Evolutionary conservation across 2,797 vertebrate genomes (phyloP).

Genomic region (Rhabdomys pumilio): DNA sequence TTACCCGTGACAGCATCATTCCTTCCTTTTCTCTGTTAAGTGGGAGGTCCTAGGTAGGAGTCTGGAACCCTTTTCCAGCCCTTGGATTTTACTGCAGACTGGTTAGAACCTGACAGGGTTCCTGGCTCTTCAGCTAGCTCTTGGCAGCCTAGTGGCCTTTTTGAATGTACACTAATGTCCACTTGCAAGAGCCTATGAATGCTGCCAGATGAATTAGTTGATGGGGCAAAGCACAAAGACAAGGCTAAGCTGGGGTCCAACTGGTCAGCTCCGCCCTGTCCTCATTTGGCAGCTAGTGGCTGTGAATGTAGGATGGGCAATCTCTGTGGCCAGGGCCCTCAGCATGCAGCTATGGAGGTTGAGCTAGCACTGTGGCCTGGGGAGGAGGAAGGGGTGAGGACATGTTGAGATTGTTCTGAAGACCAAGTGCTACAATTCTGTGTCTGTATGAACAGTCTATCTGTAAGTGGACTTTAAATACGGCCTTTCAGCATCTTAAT

Average conservation of each 20-base stretch:
- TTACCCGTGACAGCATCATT: neutral
- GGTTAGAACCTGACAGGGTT: neutral
- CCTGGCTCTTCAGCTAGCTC: neutral
- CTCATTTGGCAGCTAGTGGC: neutral
- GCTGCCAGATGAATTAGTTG: neutral
- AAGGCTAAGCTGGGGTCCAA: neutral
- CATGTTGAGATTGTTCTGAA: neutral
- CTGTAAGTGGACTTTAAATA: neutral
- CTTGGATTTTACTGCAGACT: neutral
- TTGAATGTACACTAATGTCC: neutral
- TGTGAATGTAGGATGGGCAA: neutral
- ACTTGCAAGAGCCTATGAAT: neutral
- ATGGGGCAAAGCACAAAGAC: neutral
- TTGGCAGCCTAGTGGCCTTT: neutral
- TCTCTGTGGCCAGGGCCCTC: neutral
- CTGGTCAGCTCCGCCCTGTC: neutral
- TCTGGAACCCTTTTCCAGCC: neutral
- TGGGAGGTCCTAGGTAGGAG: neutral
- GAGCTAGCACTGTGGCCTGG: neutral
- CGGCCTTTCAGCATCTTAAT: slow-evolving; percentile 19
- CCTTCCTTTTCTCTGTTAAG: neutral
- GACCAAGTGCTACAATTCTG: neutral
- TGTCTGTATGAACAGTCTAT: neutral
- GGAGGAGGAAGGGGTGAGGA: neutral
- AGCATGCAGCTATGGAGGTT: neutral